Base-by-base conservation (phyloP, 2,797 vertebrate genomes). In the Argya squamiceps region DNA sequence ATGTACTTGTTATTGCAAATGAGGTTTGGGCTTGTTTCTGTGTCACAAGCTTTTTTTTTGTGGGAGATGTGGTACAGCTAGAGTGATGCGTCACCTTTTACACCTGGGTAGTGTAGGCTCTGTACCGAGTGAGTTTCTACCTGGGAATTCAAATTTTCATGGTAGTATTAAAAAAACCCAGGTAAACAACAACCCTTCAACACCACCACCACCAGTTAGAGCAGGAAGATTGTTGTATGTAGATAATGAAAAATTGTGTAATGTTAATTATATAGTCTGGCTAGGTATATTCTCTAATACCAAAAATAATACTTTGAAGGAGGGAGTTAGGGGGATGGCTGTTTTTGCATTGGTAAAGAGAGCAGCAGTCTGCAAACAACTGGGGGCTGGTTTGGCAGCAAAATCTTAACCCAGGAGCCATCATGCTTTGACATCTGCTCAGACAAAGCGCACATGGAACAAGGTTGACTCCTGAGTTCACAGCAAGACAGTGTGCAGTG, bases 281-380 rank as follows among this genome's bases (percentile, higher is more conserved):
- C 55, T 90, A 52, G 58, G 16, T 70, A 39, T 22, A 47, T 79
- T 36, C 23, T 79, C 36, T 76, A 73, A 82, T 71, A 76, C 30
- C 21, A 63, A 86, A 90, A 90, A 75, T 73, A 82, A 52, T 58
- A 69, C 26, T 59, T 63, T 63, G 68, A 79, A 52, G 53, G 67
- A 81, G 41, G 29, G 67, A 81, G 67, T 77, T 82, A 74, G 67
- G 74, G 47, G 73, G 74, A 49, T 3, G 1, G 34, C 77, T 95
- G 15, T 69, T 94, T 95, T 92, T 94, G 63, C 44, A 37, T 67
- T 79, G 70, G 81, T 87, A 70, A 92, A 92, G 78, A 76, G 41
- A 91, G 52, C 67, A 88, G 41, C 83, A 82, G 68, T 94, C 74
- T 90, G 71, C 87, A 94, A 96, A 95, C 82, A 94, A 73, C 69